These are phyloP conservation scores for Tetramorium parvispinum DNA, from an alignment of 1,140 invertebrate species.

Conservation along the genomic window DNA sequence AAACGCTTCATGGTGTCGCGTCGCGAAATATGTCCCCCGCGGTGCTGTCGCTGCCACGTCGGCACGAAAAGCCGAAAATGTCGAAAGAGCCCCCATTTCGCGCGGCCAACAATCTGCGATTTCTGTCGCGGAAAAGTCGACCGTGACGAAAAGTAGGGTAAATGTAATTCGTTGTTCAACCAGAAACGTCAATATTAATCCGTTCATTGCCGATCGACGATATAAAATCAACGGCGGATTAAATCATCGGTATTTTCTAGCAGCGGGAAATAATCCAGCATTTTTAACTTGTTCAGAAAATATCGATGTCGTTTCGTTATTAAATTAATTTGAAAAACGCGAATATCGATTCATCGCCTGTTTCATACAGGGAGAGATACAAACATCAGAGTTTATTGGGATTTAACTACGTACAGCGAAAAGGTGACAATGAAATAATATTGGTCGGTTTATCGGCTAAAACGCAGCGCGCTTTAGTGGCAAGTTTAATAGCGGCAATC, in stretches of 20 bases:
- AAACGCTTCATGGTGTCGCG: not conserved
- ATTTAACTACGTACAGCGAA: not conserved
- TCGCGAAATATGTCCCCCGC: conserved; percentile 2
- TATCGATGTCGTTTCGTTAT: not conserved
- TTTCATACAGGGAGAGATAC: not conserved
- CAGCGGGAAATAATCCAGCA: not conserved
- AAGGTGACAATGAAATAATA: not conserved
- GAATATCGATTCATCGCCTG: not conserved
- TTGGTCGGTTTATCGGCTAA: not conserved
- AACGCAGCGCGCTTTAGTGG: not conserved
- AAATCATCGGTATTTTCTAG: not conserved
- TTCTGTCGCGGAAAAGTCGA: not conserved
- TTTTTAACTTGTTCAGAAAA: not conserved
- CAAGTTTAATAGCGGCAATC: not conserved
- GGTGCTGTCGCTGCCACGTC: not conserved
- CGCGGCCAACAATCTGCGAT: not conserved
- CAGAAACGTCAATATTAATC: conserved; percentile 9
- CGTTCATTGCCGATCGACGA: not conserved
- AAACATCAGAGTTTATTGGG: not conserved
- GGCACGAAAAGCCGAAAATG: conserved; percentile 32
- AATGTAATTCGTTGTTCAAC: not conserved
- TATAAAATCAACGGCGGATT: conserved; percentile 5
- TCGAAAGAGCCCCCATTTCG: conserved; percentile 1
- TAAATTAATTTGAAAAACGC: not conserved
- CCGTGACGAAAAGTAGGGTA: not conserved